Percentiles rank a stretch among this genome's conserved stretches.
Conservation (phyloP, 2,113 vertebrate species). For the Martes martes region DNA sequence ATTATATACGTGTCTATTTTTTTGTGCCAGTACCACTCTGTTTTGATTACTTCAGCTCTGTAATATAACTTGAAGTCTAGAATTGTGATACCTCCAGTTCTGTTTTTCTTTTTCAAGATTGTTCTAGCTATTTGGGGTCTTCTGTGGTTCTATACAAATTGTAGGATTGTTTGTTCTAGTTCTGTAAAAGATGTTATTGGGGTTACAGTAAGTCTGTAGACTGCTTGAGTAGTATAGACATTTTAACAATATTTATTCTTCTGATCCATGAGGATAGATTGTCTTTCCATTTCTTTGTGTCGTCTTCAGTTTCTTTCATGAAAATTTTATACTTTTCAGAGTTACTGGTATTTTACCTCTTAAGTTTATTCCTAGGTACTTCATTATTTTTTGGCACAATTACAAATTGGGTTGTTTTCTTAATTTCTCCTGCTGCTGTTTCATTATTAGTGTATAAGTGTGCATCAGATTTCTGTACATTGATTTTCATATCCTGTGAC, state of each 20-base stretch:
- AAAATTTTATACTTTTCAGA: not conserved
- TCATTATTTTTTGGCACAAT: not conserved
- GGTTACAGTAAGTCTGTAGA: not conserved
- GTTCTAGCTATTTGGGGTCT: not conserved
- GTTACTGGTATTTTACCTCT: not conserved
- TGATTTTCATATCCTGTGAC: not conserved
- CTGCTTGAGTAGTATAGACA: not conserved
- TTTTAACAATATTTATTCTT: not conserved
- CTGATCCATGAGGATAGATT: not conserved
- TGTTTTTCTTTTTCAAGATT: too few relatives aligned
- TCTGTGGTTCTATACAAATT: not conserved
- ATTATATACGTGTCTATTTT: too few relatives aligned
- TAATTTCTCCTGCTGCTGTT: not conserved
- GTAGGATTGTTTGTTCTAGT: not conserved
- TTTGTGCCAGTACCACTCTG: too few relatives aligned
- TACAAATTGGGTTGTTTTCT: not conserved
- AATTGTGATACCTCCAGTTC: too few relatives aligned
- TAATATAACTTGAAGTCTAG: too few relatives aligned
- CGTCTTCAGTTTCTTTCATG: not conserved
- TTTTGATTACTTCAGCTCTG: too few relatives aligned
- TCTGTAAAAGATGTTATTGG: not conserved
- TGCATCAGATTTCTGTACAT: not conserved
- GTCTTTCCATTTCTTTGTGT: not conserved
- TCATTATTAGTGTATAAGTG: not conserved
- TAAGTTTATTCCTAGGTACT: not conserved